A percentile compares a stretch with the other conserved stretches of the same genome.
phyloP scores from a whole-genome alignment of 2,888 invertebrate species.

The Limnephilus lunatus region DNA sequence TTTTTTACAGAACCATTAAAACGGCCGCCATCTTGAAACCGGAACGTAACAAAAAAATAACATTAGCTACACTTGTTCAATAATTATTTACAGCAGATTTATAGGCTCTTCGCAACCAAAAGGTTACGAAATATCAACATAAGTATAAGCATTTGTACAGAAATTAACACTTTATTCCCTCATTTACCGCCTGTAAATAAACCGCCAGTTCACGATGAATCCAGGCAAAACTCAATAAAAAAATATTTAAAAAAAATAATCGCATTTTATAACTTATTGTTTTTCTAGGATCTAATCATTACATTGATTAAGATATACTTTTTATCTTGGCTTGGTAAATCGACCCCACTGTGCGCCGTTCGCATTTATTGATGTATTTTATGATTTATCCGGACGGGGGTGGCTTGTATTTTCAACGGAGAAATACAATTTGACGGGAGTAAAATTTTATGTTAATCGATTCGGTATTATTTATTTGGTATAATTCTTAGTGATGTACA shows the following conservation, averaged over 20 bases:
- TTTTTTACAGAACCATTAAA: too few species aligned
- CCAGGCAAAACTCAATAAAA: too few species aligned
- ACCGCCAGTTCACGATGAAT: background rate
- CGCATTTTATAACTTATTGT: background rate
- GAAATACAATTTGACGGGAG: background rate
- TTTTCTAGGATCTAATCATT: background rate
- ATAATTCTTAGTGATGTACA: too few species aligned
- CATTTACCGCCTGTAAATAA: too few species aligned
- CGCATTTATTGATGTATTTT: background rate
- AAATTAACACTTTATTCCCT: too few species aligned
- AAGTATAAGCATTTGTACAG: background rate
- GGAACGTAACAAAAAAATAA: too few species aligned
- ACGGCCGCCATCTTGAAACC: too few species aligned
- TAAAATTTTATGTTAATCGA: too few species aligned
- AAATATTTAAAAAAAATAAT: background rate
- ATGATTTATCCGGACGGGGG: background rate
- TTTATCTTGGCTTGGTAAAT: background rate
- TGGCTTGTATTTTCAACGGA: background rate
- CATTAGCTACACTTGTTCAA: too few species aligned
- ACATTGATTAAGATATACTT: background rate
- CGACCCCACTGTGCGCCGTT: background rate
- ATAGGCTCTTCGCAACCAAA: background rate
- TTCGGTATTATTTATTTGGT: too few species aligned
- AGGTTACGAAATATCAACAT: background rate
- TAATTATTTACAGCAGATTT: background rate